phyloP scores from a whole-genome alignment of 2,888 invertebrate species.

The Diaphora mendica region DNA sequence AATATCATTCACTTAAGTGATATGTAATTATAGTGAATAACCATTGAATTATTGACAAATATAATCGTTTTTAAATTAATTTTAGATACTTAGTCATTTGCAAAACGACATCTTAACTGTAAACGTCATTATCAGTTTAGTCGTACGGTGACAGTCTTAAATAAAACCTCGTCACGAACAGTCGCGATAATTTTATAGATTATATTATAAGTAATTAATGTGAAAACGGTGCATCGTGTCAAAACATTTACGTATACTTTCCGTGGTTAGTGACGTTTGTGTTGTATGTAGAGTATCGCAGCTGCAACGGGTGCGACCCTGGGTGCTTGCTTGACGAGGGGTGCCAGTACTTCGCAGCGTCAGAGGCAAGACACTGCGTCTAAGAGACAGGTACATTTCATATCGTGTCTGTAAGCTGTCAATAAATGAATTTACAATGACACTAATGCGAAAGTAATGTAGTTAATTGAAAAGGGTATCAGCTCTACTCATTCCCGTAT shows the following conservation, averaged over 20 bases:
- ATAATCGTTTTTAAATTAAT: background rate
- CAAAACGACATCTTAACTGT: slow-evolving; percentile 33
- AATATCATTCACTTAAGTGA: slow-evolving; percentile 38
- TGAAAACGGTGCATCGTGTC: slow-evolving; percentile 35
- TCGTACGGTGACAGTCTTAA: slow-evolving; percentile 49
- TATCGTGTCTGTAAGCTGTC: slow-evolving; percentile 3
- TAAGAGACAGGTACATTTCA: slow-evolving; percentile 78
- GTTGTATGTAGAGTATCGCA: slow-evolving; percentile 77
- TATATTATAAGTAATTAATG: slow-evolving; percentile 49
- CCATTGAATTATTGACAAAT: background rate
- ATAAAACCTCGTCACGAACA: slow-evolving; percentile 54
- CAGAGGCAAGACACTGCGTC: slow-evolving; percentile 84
- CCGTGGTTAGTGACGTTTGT: slow-evolving; percentile 42
- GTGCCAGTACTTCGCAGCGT: slow-evolving; percentile 85
- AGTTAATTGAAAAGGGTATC: background rate
- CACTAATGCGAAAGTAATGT: background rate
- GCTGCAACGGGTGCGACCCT: slow-evolving; percentile 86
- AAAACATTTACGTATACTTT: slow-evolving; percentile 32
- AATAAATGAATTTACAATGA: background rate
- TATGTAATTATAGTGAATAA: background rate
- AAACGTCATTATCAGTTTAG: slow-evolving; percentile 45
- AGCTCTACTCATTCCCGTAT: background rate
- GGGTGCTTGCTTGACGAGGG: slow-evolving; percentile 86
- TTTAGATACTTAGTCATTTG: slow-evolving; percentile 5
- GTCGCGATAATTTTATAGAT: slow-evolving; percentile 45